phyloP scores from a whole-genome alignment of 2,113 vertebrate genomes.

The Progne subis region DNA sequence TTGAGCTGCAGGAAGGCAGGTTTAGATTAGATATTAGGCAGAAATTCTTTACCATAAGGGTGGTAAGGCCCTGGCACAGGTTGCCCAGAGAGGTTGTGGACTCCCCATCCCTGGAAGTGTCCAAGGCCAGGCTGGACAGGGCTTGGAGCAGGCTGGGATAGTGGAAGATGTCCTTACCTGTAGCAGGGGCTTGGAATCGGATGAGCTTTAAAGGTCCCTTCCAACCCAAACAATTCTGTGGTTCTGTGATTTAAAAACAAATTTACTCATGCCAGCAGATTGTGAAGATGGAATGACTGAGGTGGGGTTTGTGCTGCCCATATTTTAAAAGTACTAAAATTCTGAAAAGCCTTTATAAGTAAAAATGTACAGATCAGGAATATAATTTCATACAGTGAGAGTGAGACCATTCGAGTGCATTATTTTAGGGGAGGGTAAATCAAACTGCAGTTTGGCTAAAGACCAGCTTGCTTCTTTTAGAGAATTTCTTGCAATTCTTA shows the following conservation, averaged over 20 bases:
- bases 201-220: neutral
- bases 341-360: neutral
- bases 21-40: neutral
- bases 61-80: neutral
- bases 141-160: neutral
- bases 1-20: too few relatives aligned
- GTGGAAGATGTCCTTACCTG: neutral
- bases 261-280: neutral
- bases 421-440: neutral
- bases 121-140: neutral
- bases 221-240: neutral
- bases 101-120: neutral
- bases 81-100: neutral
- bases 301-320: neutral
- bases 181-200: rapidly evolving
- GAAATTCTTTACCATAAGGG: neutral
- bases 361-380: neutral
- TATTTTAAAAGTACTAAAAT: neutral
- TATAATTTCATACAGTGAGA: neutral
- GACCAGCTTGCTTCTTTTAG: neutral
- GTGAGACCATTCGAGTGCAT: neutral
- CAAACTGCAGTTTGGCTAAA: neutral
- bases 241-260: neutral
- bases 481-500: neutral
- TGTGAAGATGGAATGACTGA: neutral